Conservation (phyloP, 2,797 vertebrate genomes). For the Distichodus sexfasciatus region DNA sequence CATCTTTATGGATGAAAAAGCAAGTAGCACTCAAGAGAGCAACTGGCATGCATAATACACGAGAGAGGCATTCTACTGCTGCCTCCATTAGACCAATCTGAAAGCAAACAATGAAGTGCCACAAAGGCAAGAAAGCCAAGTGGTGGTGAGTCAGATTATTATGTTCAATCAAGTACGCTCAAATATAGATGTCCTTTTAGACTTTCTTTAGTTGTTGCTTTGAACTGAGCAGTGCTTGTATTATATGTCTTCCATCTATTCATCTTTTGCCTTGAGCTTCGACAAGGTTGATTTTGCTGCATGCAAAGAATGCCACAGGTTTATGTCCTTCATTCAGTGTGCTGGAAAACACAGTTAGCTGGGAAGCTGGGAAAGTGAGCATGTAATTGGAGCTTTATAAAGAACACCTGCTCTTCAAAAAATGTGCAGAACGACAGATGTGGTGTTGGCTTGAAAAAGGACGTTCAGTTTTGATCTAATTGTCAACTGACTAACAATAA, state of each 20-base stretch:
- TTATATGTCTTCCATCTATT: not conserved
- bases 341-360: too few species aligned
- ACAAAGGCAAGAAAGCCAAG: constrained; percentile 4
- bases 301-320: not conserved
- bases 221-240: not conserved
- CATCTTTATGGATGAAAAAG: constrained; percentile 36
- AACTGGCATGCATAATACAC: constrained; percentile 38
- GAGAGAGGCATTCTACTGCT: constrained; percentile 16
- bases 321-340: too few species aligned
- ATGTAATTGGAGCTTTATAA: not conserved
- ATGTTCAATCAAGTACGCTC: not conserved
- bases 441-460: not conserved
- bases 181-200: not conserved
- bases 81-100: constrained; percentile 23
- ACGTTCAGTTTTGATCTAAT: too few species aligned
- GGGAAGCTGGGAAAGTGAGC: not conserved
- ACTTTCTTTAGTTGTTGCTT: not conserved
- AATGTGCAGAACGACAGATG: not conserved
- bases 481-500: too few species aligned
- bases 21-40: constrained; percentile 23
- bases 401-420: not conserved
- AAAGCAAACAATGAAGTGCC: constrained; percentile 20
- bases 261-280: not conserved
- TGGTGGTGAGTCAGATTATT: constrained; percentile 9
- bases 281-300: not conserved